phyloP scores from a whole-genome alignment of 1,140 invertebrate species.

The Samia ricini region DNA sequence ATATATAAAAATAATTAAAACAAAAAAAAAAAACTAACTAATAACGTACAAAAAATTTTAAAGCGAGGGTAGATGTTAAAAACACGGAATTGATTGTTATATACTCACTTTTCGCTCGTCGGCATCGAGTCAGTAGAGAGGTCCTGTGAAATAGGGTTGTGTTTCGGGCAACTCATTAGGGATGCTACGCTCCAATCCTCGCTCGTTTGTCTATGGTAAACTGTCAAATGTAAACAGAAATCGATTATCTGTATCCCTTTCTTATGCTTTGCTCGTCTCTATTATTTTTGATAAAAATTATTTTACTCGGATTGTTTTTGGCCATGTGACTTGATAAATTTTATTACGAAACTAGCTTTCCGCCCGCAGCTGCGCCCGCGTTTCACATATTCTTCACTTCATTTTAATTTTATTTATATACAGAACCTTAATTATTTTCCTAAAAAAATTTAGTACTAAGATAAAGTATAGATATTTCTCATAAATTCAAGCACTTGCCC shows the following conservation, averaged over 20 bases:
- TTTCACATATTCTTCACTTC: no score
- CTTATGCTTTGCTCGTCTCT: neutral
- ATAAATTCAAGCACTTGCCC: no score
- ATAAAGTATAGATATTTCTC: no score
- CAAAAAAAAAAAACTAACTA: slow-evolving; percentile 18
- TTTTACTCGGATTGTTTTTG: slow-evolving; percentile 3
- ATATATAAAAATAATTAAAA: slow-evolving; percentile 32
- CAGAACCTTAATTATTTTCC: no score
- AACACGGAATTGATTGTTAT: neutral
- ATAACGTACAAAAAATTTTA: neutral
- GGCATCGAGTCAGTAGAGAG: slow-evolving; percentile 53
- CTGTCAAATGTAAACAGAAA: slow-evolving; percentile 31
- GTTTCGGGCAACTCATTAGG: slow-evolving; percentile 63
- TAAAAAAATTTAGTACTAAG: no score
- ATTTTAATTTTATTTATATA: neutral
- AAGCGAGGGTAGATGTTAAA: neutral
- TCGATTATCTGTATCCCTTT: neutral
- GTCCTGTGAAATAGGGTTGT: slow-evolving; percentile 52
- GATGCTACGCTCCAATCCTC: slow-evolving; percentile 76
- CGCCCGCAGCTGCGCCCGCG: no score
- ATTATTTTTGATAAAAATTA: neutral
- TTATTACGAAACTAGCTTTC: neutral
- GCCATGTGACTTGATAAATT: neutral
- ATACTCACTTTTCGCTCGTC: slow-evolving; percentile 62
- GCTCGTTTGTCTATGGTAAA: slow-evolving; percentile 69